Percentiles rank a stretch among this genome's conserved stretches.
Conservation (phyloP, 2,113 vertebrate genomes). For the Bambusicola thoracicus region DNA sequence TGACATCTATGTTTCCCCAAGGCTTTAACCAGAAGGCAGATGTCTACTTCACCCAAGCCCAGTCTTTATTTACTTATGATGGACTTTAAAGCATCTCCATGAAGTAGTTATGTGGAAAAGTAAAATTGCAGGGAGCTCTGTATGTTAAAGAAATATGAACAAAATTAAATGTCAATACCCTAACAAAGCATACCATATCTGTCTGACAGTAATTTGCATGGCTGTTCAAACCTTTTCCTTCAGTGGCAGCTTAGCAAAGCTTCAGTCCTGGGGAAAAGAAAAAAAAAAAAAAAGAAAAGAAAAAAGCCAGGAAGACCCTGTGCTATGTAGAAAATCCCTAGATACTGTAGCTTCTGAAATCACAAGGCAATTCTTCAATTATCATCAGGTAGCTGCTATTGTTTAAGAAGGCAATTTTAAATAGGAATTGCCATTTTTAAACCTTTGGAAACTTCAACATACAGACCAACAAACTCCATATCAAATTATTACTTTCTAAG, state of each 20-base stretch:
- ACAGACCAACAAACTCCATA: background rate
- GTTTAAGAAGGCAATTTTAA: background rate
- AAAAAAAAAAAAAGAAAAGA: too few species aligned
- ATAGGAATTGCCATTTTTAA: background rate
- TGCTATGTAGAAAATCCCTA: background rate
- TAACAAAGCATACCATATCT: background rate
- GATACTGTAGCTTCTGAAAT: background rate
- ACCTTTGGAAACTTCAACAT: background rate
- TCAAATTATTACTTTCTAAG: background rate
- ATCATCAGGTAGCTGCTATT: background rate
- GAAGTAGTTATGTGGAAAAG: background rate
- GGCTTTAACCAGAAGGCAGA: background rate
- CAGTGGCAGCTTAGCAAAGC: background rate
- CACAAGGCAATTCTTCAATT: background rate
- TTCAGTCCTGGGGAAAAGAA: background rate
- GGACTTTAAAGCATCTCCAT: background rate
- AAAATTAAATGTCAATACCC: background rate
- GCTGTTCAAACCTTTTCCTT: background rate
- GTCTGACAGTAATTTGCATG: background rate
- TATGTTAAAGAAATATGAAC: background rate
- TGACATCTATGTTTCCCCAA: background rate
- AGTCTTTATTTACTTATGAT: background rate
- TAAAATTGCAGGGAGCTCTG: background rate
- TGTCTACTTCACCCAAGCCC: background rate
- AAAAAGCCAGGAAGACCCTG: background rate